A percentile compares a stretch with the other conserved stretches of the same genome.
Evolutionary conservation across 2,888 invertebrate genomes (phyloP).

Genomic region (Hydriomena furcata): DNA sequence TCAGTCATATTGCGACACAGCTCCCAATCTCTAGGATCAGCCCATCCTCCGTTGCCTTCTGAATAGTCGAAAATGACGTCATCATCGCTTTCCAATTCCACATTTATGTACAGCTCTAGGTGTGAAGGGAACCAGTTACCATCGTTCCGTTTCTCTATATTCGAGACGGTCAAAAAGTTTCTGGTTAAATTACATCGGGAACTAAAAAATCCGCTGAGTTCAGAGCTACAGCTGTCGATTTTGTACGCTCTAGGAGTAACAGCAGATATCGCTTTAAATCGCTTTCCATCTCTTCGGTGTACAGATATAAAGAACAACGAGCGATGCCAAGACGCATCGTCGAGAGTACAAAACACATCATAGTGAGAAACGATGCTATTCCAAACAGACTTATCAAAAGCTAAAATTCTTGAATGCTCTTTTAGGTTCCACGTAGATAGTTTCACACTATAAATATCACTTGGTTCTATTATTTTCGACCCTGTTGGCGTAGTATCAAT

Average conservation of each 20-base stretch:
- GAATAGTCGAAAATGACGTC: slow-evolving; percentile 47
- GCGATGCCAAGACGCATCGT: slow-evolving; percentile 59
- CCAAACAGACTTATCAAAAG: slow-evolving; percentile 54
- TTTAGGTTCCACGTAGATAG: slow-evolving; percentile 51
- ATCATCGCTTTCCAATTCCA: slow-evolving; percentile 50
- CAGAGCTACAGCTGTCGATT: slow-evolving; percentile 17
- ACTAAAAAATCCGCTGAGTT: background rate
- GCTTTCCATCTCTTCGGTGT: slow-evolving; percentile 47
- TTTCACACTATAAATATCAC: slow-evolving; percentile 39
- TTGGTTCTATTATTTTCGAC: slow-evolving; percentile 17
- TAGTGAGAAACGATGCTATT: slow-evolving; percentile 57
- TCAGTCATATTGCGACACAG: slow-evolving; percentile 54
- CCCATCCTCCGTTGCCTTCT: slow-evolving; percentile 56
- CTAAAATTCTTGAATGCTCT: slow-evolving; percentile 49
- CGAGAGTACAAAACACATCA: slow-evolving; percentile 54
- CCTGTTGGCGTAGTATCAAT: slow-evolving; percentile 16
- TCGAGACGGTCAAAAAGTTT: slow-evolving; percentile 22
- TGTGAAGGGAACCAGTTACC: slow-evolving; percentile 45
- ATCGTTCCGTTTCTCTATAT: slow-evolving; percentile 36
- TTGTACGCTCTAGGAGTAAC: slow-evolving; percentile 51
- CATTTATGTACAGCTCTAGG: slow-evolving; percentile 48
- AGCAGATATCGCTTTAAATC: slow-evolving; percentile 53
- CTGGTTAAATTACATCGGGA: slow-evolving; percentile 4
- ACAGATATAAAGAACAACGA: slow-evolving; percentile 55
- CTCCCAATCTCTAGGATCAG: slow-evolving; percentile 52